phyloP scores from a whole-genome alignment of 2,888 invertebrate genomes.

The Drosophila mettleri region DNA sequence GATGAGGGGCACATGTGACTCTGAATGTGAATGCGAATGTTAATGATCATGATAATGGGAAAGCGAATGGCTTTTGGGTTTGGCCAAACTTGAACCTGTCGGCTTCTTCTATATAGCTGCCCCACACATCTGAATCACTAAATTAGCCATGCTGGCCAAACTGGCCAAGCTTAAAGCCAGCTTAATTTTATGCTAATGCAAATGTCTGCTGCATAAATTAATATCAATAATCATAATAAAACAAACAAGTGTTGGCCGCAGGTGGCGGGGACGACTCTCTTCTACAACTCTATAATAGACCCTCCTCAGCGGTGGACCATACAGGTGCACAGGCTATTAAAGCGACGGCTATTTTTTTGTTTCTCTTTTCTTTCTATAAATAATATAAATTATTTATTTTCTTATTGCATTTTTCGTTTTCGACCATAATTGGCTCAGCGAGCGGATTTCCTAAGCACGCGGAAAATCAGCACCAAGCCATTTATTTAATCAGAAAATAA shows the following conservation, averaged over 20 bases:
- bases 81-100: slow-evolving; percentile 55
- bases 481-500: slow-evolving; percentile 1
- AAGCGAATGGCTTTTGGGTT: slow-evolving; percentile 44
- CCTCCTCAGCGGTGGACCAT: slow-evolving; percentile 28
- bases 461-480: background rate
- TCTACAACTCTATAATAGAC: slow-evolving; percentile 37
- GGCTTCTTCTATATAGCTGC: slow-evolving; percentile 2
- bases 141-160: slow-evolving; percentile 35
- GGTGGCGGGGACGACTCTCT: background rate
- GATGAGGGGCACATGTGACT: slow-evolving; percentile 15
- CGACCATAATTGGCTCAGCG: slow-evolving; percentile 4
- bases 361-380: too few relatives aligned
- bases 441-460: background rate
- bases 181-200: slow-evolving; percentile 72
- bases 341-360: slow-evolving; percentile 14
- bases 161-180: slow-evolving; percentile 30
- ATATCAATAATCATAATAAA: slow-evolving; percentile 63
- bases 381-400: slow-evolving; percentile 1
- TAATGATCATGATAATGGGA: slow-evolving; percentile 58
- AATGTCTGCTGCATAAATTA: slow-evolving; percentile 77
- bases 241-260: slow-evolving; percentile 29
- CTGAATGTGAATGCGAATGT: slow-evolving; percentile 50
- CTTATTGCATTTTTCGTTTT: background rate
- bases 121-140: slow-evolving; percentile 40
- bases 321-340: slow-evolving; percentile 36